A percentile compares a stretch with the other conserved stretches of the same genome.
Evolutionary conservation across 2,888 invertebrate species (phyloP).

Genomic region (Phortica okadai): DNA sequence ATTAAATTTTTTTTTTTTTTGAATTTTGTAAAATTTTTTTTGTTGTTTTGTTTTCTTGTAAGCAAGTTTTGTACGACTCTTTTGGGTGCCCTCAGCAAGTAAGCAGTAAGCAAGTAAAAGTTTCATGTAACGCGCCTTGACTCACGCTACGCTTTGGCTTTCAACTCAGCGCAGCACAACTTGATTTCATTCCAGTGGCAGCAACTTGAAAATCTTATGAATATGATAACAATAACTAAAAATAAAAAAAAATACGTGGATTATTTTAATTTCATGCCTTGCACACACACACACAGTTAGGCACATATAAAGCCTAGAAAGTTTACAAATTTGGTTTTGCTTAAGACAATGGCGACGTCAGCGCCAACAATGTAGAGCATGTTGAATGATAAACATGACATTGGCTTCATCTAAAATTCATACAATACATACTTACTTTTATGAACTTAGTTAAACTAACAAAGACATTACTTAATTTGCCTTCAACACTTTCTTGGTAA

Average conservation of each 20-base stretch:
- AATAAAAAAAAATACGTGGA: conserved; percentile 53
- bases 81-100: not conserved
- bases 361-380: not conserved
- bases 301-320: conserved; percentile 44
- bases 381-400: too few relatives aligned
- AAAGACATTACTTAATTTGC: not conserved
- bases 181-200: not conserved
- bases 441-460: conserved; percentile 18
- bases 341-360: conserved; percentile 35
- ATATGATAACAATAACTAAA: conserved; percentile 48
- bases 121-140: not conserved
- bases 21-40: not conserved
- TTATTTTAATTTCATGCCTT: conserved; percentile 64
- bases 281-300: conserved; percentile 42
- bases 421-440: conserved; percentile 28
- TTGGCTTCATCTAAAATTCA: too few relatives aligned
- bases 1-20: not conserved
- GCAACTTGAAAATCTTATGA: conserved; percentile 2
- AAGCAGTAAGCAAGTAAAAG: not conserved
- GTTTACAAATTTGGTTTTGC: conserved; percentile 62
- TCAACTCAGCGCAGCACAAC: not conserved
- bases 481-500: not conserved
- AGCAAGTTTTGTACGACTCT: not conserved
- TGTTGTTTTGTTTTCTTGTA: not conserved
- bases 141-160: too few relatives aligned